Percentiles rank a stretch among this genome's conserved stretches.
Conservation (phyloP, 2,888 invertebrate genomes). For the Megamerina dolium region DNA sequence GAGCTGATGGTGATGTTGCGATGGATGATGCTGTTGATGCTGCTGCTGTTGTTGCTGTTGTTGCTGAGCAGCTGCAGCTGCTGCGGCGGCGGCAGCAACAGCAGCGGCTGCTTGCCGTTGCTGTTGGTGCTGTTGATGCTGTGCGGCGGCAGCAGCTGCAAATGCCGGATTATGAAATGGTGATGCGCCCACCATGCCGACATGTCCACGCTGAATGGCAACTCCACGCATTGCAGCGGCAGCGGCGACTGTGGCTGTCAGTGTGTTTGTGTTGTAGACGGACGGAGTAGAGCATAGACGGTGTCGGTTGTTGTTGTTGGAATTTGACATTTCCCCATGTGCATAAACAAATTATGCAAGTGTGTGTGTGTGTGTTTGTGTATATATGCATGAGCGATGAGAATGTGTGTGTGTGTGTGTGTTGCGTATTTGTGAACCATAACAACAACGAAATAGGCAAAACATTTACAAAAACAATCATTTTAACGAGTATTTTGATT, state of each 20-base stretch:
- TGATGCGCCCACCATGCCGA: conserved; percentile 59
- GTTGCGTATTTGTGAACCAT: conserved; percentile 8
- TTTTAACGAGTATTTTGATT: conserved; percentile 4
- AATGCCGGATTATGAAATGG: conserved; percentile 52
- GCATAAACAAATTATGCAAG: too few species aligned
- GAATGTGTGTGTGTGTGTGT: conserved; percentile 8
- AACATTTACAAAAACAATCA: conserved; percentile 8
- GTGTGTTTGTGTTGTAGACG: conserved; percentile 4
- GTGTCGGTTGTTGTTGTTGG: background rate
- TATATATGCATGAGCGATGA: conserved; percentile 3
- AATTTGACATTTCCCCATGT: too few species aligned
- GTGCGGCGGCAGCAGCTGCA: conserved; percentile 59
- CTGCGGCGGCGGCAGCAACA: conserved; percentile 55
- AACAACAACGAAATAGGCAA: conserved; percentile 18
- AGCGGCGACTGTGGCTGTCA: conserved; percentile 48
- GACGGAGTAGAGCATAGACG: too few species aligned
- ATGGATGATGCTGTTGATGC: conserved; percentile 45
- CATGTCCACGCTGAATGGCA: conserved; percentile 66
- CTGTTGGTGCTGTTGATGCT: conserved; percentile 42
- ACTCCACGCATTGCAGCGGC: conserved; percentile 79
- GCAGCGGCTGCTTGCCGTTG: conserved; percentile 60
- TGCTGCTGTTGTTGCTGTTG: conserved; percentile 50
- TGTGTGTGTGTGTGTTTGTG: conserved; percentile 3
- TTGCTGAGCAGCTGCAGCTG: conserved; percentile 54
- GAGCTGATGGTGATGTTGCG: conserved; percentile 56